Evolutionary conservation across 2,797 vertebrate species (phyloP), one percentile per base, ranked within the genome.

Genomic region (Danio kyathit): DNA sequence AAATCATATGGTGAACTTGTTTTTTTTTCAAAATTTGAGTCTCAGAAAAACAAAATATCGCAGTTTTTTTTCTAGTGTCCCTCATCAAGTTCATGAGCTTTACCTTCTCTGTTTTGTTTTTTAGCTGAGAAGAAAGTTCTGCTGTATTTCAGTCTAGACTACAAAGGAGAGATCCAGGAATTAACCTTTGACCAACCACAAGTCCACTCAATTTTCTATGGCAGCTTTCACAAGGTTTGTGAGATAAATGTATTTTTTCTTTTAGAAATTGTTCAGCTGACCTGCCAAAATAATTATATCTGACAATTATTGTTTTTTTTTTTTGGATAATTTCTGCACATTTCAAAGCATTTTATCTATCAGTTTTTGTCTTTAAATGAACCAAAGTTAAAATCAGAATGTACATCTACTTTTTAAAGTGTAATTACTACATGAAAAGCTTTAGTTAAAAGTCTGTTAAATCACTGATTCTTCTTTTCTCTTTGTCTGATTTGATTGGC

Each of bases 171-270:
- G 78, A 89, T 96, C 8, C 97, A 98, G 87, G 95, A 96, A 83
- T 91, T 96, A 84, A 96, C 93, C 83, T 99, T 99, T 49, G 94
- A 97, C 77, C 96, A 96, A 85, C 90, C 92, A 0, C 94, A 98
- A 89, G 95, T 97, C 78, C 96, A 93, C 89, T 94, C 91, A 85
- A 91, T 99, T 40, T 99, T 99, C 94, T 98, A 96, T 4, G 96
- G 98, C 73, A 99, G 96, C 82, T 98, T 97, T 86, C 98, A 99
- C 86, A 99, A 99, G 96, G 97, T 99, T 83, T 87, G 75, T 43
- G 19, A 3, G 0, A 40, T n/a, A n/a, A n/a, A n/a, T n/a, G n/a
- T n/a, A n/a, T n/a, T n/a, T n/a, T n/a, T n/a, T n/a, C n/a, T n/a
- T n/a, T n/a, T n/a, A n/a, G n/a, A n/a, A n/a, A n/a, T n/a, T n/a